Evolutionary conservation across 2,888 invertebrate species (phyloP), one percentile per base, ranked within the genome.

Genomic region (Catocala nupta): DNA sequence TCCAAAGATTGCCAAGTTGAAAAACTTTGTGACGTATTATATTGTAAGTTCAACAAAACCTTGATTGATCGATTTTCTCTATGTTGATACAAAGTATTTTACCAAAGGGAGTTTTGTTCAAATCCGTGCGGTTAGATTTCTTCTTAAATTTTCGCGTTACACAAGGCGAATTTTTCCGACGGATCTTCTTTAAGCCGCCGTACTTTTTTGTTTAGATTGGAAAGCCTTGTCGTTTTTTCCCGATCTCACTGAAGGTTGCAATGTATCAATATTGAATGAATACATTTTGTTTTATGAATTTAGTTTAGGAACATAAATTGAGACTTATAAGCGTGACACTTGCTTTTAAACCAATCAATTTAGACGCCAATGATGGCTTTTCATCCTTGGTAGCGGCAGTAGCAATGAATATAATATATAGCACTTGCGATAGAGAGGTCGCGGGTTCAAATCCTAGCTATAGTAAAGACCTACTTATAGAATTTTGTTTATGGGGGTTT

Each of bases 1-100:
- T 25, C 25, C 25, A 25, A 25, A 25, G 25, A 25, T 25, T 25
- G 1, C 25, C 25, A 25, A 25, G 25, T 25, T 25, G 25, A 25
- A 64, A 65, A 77, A 71, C 59, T 75, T 66, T 61, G 63, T 66
- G 71, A 76, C 73, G 52, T 79, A 77, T 79, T 77, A 71, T 77
- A 73, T 75, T 52, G 60, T 44, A 74, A 80, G 68, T 77, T 63
- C 16, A 70, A 73, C 70, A 69, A 70, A 71, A 56, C 64, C 47
- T 10, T 73, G 80, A 81, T 80, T 71, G 81, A 81, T 81, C 71
- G 80, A 66, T 69, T 63, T 73, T 67, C 67, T 68, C 62, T 70
- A 56, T 75, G 80, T 81, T 73, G 78, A 74, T 71, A 76, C 76
- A 75, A 77, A 76, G 76, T 78, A 79, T 81, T 81, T 68, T 68